phyloP scores from a whole-genome alignment of 1,140 invertebrate species.

The Platyura marginata region DNA sequence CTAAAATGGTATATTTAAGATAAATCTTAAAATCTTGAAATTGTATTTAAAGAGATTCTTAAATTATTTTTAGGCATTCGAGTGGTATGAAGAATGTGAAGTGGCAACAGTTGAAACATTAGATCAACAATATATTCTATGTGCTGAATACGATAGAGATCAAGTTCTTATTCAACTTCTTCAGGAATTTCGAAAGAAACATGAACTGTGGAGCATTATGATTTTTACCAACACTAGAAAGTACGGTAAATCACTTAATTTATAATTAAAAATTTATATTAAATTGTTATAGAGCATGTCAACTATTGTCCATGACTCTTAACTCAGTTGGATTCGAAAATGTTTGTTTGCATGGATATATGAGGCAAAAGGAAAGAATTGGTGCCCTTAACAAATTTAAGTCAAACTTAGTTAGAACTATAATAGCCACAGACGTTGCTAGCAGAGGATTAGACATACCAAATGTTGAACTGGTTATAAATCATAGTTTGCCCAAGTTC shows the following conservation, averaged over 20 bases:
- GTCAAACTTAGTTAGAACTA: slow-evolving; percentile 63
- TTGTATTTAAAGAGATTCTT: background rate
- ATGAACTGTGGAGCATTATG: slow-evolving; percentile 65
- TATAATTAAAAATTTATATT: slow-evolving; percentile 4
- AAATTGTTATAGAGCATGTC: slow-evolving; percentile 62
- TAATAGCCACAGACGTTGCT: slow-evolving; percentile 94
- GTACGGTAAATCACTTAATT: slow-evolving; percentile 29
- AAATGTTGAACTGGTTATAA: slow-evolving; percentile 80
- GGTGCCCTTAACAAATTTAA: slow-evolving; percentile 68
- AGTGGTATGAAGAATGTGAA: slow-evolving; percentile 42
- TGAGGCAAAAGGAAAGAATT: slow-evolving; percentile 62
- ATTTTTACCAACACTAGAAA: slow-evolving; percentile 92
- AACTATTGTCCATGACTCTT: slow-evolving; percentile 67
- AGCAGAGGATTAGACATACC: slow-evolving; percentile 82
- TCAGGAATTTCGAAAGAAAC: slow-evolving; percentile 49
- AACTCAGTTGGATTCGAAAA: slow-evolving; percentile 74
- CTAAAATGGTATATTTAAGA: slow-evolving; percentile 15
- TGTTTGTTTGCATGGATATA: slow-evolving; percentile 72
- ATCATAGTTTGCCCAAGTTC: slow-evolving; percentile 77
- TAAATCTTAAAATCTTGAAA: background rate
- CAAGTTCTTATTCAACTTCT: slow-evolving; percentile 84
- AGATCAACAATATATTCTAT: slow-evolving; percentile 78
- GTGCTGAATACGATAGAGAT: slow-evolving; percentile 78
- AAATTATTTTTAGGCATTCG: slow-evolving; percentile 11
- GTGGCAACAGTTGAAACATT: slow-evolving; percentile 71